A percentile compares a stretch with the other conserved stretches of the same genome.
These are phyloP conservation scores for Eledona agricola DNA, from an alignment of 2,888 invertebrate species.

Conservation along the genomic window DNA sequence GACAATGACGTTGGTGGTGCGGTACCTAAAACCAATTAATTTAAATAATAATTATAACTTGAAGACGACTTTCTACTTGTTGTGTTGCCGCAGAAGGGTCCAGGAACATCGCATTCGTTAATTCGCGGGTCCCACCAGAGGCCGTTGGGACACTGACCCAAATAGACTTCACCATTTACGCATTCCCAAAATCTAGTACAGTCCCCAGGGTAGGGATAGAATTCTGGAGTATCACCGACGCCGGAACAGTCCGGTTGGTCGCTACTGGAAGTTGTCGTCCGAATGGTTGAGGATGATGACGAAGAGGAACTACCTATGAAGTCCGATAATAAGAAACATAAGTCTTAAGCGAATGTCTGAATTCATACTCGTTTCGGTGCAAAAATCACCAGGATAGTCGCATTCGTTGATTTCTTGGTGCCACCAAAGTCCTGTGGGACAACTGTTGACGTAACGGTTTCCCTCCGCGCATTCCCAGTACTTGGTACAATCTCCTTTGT, in stretches of 20 bases:
- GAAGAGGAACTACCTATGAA: not conserved
- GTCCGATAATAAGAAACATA: not conserved
- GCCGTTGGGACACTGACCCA: slow-evolving; percentile 10
- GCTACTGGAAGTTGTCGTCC: slow-evolving; percentile 3
- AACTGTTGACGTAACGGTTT: slow-evolving; percentile 8
- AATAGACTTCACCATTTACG: slow-evolving; percentile 2
- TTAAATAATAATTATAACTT: not conserved
- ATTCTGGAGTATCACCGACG: not conserved
- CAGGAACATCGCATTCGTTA: slow-evolving; percentile 34
- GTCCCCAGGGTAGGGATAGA: slow-evolving; percentile 20
- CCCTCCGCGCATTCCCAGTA: slow-evolving; percentile 37
- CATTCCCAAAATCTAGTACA: slow-evolving; percentile 20
- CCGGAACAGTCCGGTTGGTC: slow-evolving; percentile 6
- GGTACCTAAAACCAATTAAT: not conserved
- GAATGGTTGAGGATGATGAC: not conserved
- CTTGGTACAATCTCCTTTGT: slow-evolving; percentile 34
- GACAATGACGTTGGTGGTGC: too few relatives aligned
- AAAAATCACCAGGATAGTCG: slow-evolving; percentile 29
- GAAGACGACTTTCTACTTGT: not conserved
- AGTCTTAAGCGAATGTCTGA: slow-evolving; percentile 1
- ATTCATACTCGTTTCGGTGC: slow-evolving; percentile 5
- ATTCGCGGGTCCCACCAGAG: slow-evolving; percentile 25
- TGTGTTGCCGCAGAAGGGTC: slow-evolving; percentile 16
- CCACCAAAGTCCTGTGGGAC: slow-evolving; percentile 34
- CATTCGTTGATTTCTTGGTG: slow-evolving; percentile 30